A percentile compares a stretch with the other conserved stretches of the same genome.
phyloP scores from a whole-genome alignment of 2,888 invertebrate genomes.

The Clepsis dumicolana region DNA sequence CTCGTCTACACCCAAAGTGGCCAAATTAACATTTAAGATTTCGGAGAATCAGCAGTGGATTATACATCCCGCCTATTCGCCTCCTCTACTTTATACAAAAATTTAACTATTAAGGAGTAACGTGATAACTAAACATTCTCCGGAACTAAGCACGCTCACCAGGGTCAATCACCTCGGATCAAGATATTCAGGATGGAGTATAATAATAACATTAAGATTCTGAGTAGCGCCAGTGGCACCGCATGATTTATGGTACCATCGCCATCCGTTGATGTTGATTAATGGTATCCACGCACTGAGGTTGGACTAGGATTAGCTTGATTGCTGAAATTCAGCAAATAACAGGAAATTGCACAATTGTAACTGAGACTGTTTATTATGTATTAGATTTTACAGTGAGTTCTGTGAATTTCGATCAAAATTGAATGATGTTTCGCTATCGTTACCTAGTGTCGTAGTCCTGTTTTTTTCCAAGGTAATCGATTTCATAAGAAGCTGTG shows the following conservation, averaged over 20 bases:
- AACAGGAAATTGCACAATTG: constrained; percentile 16
- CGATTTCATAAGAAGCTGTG: too few species aligned
- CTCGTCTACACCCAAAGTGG: too few species aligned
- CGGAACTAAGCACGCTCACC: neutral
- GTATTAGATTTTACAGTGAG: neutral
- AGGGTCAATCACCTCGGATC: neutral
- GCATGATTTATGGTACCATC: constrained; percentile 39
- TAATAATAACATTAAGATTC: constrained; percentile 28
- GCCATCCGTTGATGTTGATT: constrained; percentile 38
- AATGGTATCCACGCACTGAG: constrained; percentile 30
- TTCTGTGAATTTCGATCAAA: neutral
- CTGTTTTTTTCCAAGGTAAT: too few species aligned
- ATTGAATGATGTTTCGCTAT: too few species aligned
- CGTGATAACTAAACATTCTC: too few species aligned
- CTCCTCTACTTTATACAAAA: too few species aligned
- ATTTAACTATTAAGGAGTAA: too few species aligned
- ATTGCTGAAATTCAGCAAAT: constrained; percentile 29
- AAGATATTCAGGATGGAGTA: constrained; percentile 1
- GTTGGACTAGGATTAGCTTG: constrained; percentile 25
- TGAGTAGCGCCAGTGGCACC: constrained; percentile 14
- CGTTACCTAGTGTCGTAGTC: too few species aligned
- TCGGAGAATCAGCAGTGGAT: too few species aligned
- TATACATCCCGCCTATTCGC: too few species aligned
- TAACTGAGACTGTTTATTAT: neutral
- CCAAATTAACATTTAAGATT: too few species aligned